Evolutionary conservation across 2,888 invertebrate species (phyloP).

Genomic region (Empis stercorea): DNA sequence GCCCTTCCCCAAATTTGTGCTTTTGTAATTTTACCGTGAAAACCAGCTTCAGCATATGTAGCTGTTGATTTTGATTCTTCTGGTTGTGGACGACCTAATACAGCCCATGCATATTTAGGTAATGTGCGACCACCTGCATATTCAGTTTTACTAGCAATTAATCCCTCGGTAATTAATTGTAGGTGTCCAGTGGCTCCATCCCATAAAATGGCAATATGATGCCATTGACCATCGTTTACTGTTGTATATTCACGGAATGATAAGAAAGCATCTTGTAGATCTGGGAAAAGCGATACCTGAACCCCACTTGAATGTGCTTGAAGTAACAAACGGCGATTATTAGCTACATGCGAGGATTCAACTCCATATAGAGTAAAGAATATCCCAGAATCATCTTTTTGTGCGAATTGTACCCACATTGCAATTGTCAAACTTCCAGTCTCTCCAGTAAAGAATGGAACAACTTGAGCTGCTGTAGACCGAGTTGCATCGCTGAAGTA

Average conservation of each 20-base stretch:
- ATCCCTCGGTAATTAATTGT: conserved; percentile 86
- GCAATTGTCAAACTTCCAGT: conserved; percentile 75
- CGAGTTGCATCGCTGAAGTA: conserved; percentile 86
- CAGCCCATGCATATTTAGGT: conserved; percentile 81
- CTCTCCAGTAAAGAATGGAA: conserved; percentile 73
- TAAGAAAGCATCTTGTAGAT: conserved; percentile 77
- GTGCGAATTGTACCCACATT: conserved; percentile 93
- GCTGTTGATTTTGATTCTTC: conserved; percentile 45
- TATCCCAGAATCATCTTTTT: conserved; percentile 81
- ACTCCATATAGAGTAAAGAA: conserved; percentile 90
- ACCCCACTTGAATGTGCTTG: conserved; percentile 91
- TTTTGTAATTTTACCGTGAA: conserved; percentile 89
- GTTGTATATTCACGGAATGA: conserved; percentile 86
- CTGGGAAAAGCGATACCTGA: conserved; percentile 77
- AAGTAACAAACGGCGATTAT: conserved; percentile 64
- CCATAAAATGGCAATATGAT: conserved; percentile 92
- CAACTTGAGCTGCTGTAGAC: conserved; percentile 83
- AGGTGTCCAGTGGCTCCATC: conserved; percentile 78
- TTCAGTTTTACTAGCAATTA: conserved; percentile 84
- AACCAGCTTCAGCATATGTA: conserved; percentile 75
- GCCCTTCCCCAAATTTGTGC: conserved; percentile 90
- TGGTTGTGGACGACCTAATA: conserved; percentile 76
- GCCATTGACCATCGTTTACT: conserved; percentile 94
- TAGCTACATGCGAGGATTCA: conserved; percentile 64
- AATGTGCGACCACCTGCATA: conserved; percentile 75